A percentile compares a stretch with the other conserved stretches of the same genome.
phyloP scores from a whole-genome alignment of 2,888 invertebrate species.

The Rambutsinella grinnellia region DNA sequence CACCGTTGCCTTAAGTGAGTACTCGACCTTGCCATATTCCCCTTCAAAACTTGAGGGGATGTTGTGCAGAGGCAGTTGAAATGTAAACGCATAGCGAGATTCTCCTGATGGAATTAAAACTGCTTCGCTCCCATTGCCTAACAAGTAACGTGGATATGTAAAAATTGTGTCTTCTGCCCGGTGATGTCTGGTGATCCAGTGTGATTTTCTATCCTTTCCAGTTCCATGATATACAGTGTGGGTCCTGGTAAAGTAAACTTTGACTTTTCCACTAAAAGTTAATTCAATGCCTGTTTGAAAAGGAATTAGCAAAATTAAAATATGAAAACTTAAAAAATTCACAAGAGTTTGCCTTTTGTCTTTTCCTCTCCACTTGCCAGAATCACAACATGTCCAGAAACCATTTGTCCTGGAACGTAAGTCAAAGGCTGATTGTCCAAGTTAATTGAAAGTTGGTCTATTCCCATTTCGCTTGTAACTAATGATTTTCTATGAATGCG shows the following conservation, averaged over 20 bases:
- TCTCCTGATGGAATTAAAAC: constrained; percentile 80
- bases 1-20: constrained; percentile 82
- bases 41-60: constrained; percentile 87
- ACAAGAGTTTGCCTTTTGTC: constrained; percentile 75
- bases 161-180: too few species aligned
- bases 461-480: too few species aligned
- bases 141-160: too few species aligned
- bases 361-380: constrained; percentile 76
- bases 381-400: constrained; percentile 76
- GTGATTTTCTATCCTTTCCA: constrained; percentile 76
- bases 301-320: too few species aligned
- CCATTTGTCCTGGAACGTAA: constrained; percentile 77
- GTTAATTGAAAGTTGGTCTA: constrained; percentile 80
- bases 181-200: too few species aligned
- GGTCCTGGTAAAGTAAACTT: constrained; percentile 80
- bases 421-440: constrained; percentile 81
- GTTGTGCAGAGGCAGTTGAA: constrained; percentile 76
- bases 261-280: constrained; percentile 80
- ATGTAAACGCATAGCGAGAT: constrained; percentile 83
- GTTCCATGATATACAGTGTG: constrained; percentile 72
- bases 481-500: too few species aligned
- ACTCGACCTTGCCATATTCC: constrained; percentile 82
- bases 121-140: constrained; percentile 77
- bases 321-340: too few species aligned
- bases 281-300: constrained; percentile 82